A percentile compares a stretch with the other conserved stretches of the same genome.
These are phyloP conservation scores for Anabas testudineus DNA, from an alignment of 2,797 vertebrate species.

Conservation along the genomic window DNA sequence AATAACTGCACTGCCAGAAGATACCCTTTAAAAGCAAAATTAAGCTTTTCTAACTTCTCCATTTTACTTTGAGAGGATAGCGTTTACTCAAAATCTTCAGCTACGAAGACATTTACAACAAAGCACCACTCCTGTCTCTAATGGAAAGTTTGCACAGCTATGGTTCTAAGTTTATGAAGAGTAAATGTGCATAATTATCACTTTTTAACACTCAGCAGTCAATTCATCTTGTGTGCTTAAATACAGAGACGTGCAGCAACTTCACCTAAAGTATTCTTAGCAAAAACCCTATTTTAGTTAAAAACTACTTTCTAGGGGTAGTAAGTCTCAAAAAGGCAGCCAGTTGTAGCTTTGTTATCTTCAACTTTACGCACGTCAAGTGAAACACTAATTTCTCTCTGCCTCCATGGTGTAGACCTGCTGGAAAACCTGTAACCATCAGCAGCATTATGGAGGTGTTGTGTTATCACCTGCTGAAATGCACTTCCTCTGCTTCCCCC, in stretches of 20 bases:
- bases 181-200: slow-evolving; percentile 21
- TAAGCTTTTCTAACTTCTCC: not conserved
- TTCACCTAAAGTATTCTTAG: not conserved
- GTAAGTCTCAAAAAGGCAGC: slow-evolving; percentile 2
- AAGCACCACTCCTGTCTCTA: not conserved
- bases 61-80: slow-evolving; percentile 4
- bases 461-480: slow-evolving; percentile 53
- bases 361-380: not conserved
- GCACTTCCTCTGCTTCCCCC: slow-evolving; percentile 4
- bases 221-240: slow-evolving; percentile 1
- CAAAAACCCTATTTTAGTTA: not conserved
- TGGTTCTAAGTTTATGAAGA: not conserved
- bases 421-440: slow-evolving; percentile 34
- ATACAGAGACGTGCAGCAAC: slow-evolving; percentile 17
- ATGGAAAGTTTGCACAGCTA: not conserved
- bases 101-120: not conserved
- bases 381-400: slow-evolving; percentile 11
- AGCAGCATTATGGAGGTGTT: slow-evolving; percentile 14
- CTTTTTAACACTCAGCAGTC: slow-evolving; percentile 2
- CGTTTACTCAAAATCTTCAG: slow-evolving; percentile 12
- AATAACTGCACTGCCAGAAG: slow-evolving; percentile 16
- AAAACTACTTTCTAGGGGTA: not conserved
- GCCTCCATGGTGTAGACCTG: slow-evolving; percentile 4
- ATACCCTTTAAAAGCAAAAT: not conserved
- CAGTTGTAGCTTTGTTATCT: slow-evolving; percentile 15